These are phyloP conservation scores for Cheilinus undulatus DNA, from an alignment of 2,113 vertebrate genomes.

Conservation along the genomic window DNA sequence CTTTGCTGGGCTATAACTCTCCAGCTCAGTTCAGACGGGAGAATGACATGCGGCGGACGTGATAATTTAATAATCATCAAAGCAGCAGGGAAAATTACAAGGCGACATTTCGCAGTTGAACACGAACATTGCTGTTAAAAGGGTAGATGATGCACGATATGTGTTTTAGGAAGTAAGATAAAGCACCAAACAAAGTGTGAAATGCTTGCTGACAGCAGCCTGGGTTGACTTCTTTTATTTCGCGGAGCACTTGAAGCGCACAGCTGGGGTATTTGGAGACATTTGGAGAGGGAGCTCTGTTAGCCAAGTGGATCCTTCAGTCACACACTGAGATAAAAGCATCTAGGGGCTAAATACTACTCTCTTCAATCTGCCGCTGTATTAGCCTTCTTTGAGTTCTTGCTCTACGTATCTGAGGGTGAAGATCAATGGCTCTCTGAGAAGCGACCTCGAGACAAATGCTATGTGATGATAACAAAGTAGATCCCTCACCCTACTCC, in stretches of 20 bases:
- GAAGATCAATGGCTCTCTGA: conserved; percentile 43
- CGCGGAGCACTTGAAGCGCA: conserved; percentile 12
- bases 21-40: conserved; percentile 26
- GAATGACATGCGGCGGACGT: conserved; percentile 4
- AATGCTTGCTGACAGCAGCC: conserved; percentile 29
- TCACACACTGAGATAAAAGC: conserved; percentile 39
- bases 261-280: conserved; percentile 20
- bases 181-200: conserved; percentile 19
- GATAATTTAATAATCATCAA: conserved; percentile 41
- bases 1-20: conserved; percentile 17
- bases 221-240: conserved; percentile 26
- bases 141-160: conserved; percentile 13
- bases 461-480: conserved; percentile 48
- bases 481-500: conserved; percentile 23
- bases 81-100: conserved; percentile 33
- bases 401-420: conserved; percentile 15
- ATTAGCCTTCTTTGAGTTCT: conserved; percentile 20
- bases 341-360: conserved; percentile 36
- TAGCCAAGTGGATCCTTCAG: conserved; percentile 39
- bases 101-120: conserved; percentile 22
- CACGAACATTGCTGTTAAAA: conserved; percentile 20
- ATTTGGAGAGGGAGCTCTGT: conserved; percentile 33
- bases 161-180: conserved; percentile 34
- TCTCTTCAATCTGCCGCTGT: conserved; percentile 26
- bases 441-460: conserved; percentile 15